Evolutionary conservation across 2,113 vertebrate genomes (phyloP).

Genomic region (Mystacornis crossleyi): DNA sequence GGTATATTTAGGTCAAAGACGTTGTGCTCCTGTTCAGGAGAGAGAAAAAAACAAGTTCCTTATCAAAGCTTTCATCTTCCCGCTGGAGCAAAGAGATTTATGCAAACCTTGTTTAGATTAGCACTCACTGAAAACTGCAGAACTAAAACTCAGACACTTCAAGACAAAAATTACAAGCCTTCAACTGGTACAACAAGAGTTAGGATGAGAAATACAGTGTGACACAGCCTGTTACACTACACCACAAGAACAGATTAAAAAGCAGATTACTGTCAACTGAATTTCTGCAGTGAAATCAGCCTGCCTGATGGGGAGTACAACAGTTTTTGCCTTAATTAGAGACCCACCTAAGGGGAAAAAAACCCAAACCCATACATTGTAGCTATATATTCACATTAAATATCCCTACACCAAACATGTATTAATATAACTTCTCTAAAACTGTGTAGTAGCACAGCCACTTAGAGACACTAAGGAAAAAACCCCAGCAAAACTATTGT

Average conservation of each 20-base stretch:
- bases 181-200: constrained; percentile 32
- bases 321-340: constrained; percentile 38
- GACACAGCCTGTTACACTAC: constrained; percentile 2
- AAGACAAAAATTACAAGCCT: constrained; percentile 57
- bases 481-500: not conserved
- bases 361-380: not conserved
- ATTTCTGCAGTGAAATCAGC: constrained; percentile 37
- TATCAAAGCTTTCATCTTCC: constrained; percentile 42
- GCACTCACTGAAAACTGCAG: constrained; percentile 1
- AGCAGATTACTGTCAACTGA: constrained; percentile 52
- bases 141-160: not conserved
- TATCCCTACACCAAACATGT: not conserved
- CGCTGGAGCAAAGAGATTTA: not conserved
- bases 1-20: constrained; percentile 58
- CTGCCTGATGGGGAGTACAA: not conserved
- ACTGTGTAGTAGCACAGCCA: not conserved
- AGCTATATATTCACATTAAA: not conserved
- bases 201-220: constrained; percentile 35
- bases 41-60: constrained; percentile 10
- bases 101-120: constrained; percentile 38
- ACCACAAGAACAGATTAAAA: constrained; percentile 17
- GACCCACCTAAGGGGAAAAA: not conserved
- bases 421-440: not conserved
- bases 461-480: not conserved
- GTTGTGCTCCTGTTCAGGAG: not conserved